Evolutionary conservation across 2,113 vertebrate genomes (phyloP).

Genomic region (Isurus oxyrinchus): DNA sequence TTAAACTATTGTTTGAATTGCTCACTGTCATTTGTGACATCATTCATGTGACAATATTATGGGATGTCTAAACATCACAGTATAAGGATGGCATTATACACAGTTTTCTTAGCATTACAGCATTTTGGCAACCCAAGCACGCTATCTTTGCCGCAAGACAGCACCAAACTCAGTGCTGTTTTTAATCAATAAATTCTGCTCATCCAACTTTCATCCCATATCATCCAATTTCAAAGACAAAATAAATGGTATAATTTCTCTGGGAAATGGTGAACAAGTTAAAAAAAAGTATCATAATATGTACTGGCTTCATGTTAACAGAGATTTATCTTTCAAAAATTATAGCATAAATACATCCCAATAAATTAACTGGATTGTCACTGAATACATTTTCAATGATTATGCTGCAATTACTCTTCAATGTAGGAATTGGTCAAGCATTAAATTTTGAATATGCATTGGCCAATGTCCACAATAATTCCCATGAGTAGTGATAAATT

Average conservation of each 20-base stretch:
- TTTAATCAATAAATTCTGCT: neutral
- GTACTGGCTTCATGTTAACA: neutral
- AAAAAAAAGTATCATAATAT: no score
- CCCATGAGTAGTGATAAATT: neutral
- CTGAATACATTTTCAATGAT: neutral
- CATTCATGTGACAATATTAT: neutral
- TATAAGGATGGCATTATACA: neutral
- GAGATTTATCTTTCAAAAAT: neutral
- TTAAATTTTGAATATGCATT: neutral
- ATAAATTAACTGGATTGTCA: neutral
- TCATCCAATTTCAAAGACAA: neutral
- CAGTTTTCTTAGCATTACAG: neutral
- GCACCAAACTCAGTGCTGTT: neutral
- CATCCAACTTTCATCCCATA: neutral
- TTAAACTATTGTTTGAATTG: neutral
- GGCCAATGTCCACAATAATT: neutral
- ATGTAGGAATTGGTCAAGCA: neutral
- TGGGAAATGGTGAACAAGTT: neutral
- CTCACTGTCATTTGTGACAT: neutral
- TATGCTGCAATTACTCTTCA: neutral
- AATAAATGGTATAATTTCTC: neutral
- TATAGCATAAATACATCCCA: neutral
- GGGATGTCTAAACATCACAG: neutral
- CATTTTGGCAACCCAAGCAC: neutral
- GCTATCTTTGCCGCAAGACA: neutral